Percentiles rank a stretch among this genome's conserved stretches.
These are phyloP conservation scores for Enteromius trimaculatus DNA, from an alignment of 2,797 vertebrate species.

Conservation along the genomic window DNA sequence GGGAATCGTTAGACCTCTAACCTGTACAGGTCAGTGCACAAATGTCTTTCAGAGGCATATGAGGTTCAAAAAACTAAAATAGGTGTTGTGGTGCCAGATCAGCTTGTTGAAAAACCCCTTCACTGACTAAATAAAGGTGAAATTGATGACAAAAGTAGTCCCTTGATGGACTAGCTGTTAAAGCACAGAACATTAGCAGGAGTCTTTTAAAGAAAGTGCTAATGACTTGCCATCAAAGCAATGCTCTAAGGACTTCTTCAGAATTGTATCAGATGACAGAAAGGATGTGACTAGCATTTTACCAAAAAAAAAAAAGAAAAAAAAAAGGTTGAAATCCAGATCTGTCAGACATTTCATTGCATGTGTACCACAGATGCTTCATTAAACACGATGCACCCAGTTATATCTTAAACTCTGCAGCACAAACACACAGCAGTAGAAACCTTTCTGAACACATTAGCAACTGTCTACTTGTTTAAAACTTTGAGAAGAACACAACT, in stretches of 20 bases:
- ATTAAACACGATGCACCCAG: neutral
- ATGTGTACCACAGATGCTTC: neutral
- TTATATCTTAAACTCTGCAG: neutral
- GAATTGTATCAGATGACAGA: neutral
- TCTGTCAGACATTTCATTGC: neutral
- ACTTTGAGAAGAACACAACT: neutral
- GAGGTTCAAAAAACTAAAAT: neutral
- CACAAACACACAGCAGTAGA: neutral
- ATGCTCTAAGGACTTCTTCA: neutral
- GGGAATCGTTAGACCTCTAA: neutral
- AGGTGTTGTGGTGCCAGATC: neutral
- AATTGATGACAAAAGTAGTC: neutral
- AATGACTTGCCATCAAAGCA: neutral
- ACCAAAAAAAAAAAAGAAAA: neutral
- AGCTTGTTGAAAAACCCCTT: neutral
- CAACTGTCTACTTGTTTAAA: neutral
- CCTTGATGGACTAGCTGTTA: constrained; percentile 1
- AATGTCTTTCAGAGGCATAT: neutral
- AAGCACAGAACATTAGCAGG: constrained; percentile 16
- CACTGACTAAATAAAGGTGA: neutral
- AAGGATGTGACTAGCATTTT: neutral
- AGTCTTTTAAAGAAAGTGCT: neutral
- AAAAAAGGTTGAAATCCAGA: neutral
- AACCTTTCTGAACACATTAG: neutral
- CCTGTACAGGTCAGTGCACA: neutral